phyloP scores from a whole-genome alignment of 2,888 invertebrate genomes.

The Meteorus colon region DNA sequence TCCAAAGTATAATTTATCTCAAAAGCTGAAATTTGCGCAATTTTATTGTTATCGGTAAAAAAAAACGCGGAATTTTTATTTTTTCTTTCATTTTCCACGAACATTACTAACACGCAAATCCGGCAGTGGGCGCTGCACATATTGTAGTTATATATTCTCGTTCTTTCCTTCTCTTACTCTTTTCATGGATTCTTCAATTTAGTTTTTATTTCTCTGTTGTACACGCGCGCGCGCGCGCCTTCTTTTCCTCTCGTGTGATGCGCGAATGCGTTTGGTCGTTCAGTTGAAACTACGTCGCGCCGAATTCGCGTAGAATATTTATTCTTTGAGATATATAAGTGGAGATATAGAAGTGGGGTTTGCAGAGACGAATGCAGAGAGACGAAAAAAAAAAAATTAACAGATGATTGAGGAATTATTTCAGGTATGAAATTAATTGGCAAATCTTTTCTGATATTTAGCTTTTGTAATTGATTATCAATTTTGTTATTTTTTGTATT shows the following conservation, averaged over 20 bases:
- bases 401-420: slow-evolving; percentile 19
- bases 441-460: not conserved
- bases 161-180: not conserved
- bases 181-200: not conserved
- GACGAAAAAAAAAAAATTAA: not conserved
- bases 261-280: not conserved
- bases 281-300: slow-evolving; percentile 25
- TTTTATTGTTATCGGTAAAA: not conserved
- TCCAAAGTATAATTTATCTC: slow-evolving; percentile 5
- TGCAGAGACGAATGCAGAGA: too few species aligned
- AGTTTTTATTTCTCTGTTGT: not conserved
- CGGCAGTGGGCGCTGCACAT: slow-evolving; percentile 1
- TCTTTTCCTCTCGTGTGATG: not conserved
- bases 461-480: not conserved
- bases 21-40: not conserved
- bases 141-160: not conserved
- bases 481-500: slow-evolving; percentile 3
- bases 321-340: not conserved
- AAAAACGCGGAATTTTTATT: not conserved
- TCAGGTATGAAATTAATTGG: slow-evolving; percentile 19
- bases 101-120: not conserved
- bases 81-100: not conserved
- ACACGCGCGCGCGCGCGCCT: not conserved
- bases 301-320: not conserved
- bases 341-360: too few species aligned